Conservation (phyloP, 2,797 vertebrate species). For the Linurgus olivaceus region DNA sequence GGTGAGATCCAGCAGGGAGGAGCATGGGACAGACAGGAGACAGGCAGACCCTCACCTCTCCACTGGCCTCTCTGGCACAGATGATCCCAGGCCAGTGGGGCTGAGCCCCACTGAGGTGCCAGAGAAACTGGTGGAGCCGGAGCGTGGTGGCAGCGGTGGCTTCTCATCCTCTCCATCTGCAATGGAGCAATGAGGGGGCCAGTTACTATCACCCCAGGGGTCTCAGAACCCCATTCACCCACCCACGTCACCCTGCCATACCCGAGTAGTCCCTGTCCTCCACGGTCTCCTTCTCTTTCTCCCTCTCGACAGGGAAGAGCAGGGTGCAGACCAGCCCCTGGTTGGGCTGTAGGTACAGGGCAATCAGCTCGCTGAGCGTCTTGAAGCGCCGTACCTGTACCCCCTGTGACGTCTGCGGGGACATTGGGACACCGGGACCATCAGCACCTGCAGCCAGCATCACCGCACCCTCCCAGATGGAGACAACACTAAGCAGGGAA, state of each 20-base stretch:
- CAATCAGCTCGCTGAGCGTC: conserved; percentile 89
- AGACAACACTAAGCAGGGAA: background rate
- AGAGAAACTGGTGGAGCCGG: conserved; percentile 83
- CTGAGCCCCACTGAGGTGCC: background rate
- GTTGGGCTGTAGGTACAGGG: conserved; percentile 90
- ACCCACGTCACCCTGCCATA: background rate
- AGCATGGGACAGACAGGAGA: background rate
- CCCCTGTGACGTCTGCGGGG: conserved; percentile 88
- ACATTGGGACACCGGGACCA: background rate
- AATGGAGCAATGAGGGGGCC: background rate
- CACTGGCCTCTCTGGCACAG: conserved; percentile 19
- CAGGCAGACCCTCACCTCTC: conserved; percentile 68
- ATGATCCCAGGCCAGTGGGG: conserved; percentile 27
- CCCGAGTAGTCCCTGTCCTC: conserved; percentile 95
- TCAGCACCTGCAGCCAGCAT: background rate
- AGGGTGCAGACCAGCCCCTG: conserved; percentile 93
- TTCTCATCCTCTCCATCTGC: conserved; percentile 96
- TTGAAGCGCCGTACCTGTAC: conserved; percentile 93
- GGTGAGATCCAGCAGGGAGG: background rate
- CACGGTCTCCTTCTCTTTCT: conserved; percentile 78
- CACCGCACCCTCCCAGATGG: rapidly evolving
- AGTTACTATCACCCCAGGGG: rapidly evolving
- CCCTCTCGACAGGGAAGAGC: conserved; percentile 89
- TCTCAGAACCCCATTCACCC: background rate
- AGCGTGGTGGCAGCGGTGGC: conserved; percentile 90